These are phyloP conservation scores for Melinaea marsaeus DNA, from an alignment of 2,888 invertebrate species.

Conservation along the genomic window DNA sequence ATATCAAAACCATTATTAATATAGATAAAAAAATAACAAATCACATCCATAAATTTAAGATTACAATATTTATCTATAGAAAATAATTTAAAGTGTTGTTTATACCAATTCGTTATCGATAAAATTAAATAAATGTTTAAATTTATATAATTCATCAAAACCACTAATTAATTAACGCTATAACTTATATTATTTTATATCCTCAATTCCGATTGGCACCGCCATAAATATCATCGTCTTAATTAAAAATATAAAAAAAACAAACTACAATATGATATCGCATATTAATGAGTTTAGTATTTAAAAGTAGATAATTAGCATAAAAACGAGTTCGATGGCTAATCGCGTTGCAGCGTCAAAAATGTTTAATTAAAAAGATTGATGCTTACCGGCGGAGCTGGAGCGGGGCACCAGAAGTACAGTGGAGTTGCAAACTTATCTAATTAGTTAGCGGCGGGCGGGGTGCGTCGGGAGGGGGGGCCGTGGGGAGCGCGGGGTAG, in stretches of 20 bases:
- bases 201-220: neutral
- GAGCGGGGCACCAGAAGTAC: constrained; percentile 73
- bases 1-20: neutral
- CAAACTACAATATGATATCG: neutral
- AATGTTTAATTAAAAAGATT: constrained; percentile 79
- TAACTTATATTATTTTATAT: constrained; percentile 38
- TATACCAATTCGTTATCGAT: constrained; percentile 2
- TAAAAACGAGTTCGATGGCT: constrained; percentile 70
- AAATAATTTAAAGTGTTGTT: constrained; percentile 5
- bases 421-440: constrained; percentile 77
- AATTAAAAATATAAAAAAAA: constrained; percentile 19
- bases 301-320: constrained; percentile 38
- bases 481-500: constrained; percentile 35
- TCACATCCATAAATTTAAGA: neutral
- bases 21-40: neutral
- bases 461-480: constrained; percentile 31
- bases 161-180: constrained; percentile 48
- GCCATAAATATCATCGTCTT: constrained; percentile 12
- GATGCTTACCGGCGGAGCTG: constrained; percentile 72
- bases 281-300: constrained; percentile 4
- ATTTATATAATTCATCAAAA: constrained; percentile 26
- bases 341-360: constrained; percentile 73
- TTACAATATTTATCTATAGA: constrained; percentile 3
- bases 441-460: constrained; percentile 70
- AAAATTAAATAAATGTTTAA: constrained; percentile 16